Evolutionary conservation across 2,797 vertebrate genomes (phyloP).

Genomic region (Taeniopygia guttata): DNA sequence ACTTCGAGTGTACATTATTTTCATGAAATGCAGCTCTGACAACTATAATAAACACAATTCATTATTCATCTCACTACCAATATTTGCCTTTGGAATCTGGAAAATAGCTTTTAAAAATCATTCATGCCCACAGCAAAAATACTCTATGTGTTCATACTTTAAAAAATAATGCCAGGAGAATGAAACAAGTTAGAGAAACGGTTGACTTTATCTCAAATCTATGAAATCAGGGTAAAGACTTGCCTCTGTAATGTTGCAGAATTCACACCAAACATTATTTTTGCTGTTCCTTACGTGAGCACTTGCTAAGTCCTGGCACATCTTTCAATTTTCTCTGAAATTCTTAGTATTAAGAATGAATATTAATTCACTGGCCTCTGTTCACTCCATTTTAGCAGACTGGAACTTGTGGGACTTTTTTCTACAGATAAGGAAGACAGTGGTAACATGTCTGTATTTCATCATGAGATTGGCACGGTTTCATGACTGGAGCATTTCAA

Average conservation of each 20-base stretch:
- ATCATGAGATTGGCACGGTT: background rate
- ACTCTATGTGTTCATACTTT: background rate
- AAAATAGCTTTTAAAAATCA: background rate
- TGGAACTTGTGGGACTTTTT: background rate
- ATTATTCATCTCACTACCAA: background rate
- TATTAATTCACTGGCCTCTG: background rate
- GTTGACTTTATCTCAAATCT: background rate
- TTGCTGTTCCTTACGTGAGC: background rate
- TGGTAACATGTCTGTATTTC: background rate
- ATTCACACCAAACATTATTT: background rate
- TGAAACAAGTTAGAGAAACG: background rate
- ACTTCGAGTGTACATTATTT: background rate
- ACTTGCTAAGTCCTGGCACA: background rate
- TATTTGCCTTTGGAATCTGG: background rate
- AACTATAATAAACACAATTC: background rate
- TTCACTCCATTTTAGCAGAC: background rate
- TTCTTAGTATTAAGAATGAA: background rate
- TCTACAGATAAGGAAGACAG: background rate
- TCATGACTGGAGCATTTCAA: background rate
- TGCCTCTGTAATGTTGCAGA: background rate
- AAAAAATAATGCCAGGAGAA: background rate
- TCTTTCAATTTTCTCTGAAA: background rate
- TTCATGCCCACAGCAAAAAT: background rate
- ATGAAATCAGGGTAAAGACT: background rate
- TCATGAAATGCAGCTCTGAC: background rate